Evolutionary conservation across 2,888 invertebrate genomes (phyloP).

Genomic region (Disparrhopalites patrizii): DNA sequence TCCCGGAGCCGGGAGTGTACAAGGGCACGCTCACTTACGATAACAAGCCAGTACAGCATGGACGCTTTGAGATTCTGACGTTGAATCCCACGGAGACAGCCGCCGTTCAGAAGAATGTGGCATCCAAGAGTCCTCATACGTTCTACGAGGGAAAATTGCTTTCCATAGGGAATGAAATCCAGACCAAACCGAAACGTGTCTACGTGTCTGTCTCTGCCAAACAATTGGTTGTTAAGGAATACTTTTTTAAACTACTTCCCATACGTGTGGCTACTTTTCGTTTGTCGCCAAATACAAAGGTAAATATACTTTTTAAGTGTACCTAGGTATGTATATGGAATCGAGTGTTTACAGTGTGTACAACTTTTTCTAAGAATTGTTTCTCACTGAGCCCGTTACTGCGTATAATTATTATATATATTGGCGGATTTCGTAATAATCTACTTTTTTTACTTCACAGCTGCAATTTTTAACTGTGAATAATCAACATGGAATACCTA

Average conservation of each 20-base stretch:
- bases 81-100: conserved; percentile 63
- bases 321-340: too few species aligned
- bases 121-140: conserved; percentile 76
- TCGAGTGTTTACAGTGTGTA: not conserved
- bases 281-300: conserved; percentile 90
- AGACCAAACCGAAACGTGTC: conserved; percentile 77
- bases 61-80: conserved; percentile 46
- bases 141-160: conserved; percentile 80
- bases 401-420: not conserved
- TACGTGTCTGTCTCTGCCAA: conserved; percentile 86
- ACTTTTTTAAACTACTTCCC: conserved; percentile 86
- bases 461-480: conserved; percentile 64
- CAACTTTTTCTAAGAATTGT: not conserved
- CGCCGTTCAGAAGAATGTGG: conserved; percentile 79
- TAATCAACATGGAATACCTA: conserved; percentile 58
- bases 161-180: conserved; percentile 60
- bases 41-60: conserved; percentile 46
- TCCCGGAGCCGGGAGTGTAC: conserved; percentile 45
- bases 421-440: too few species aligned
- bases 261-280: conserved; percentile 86
- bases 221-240: conserved; percentile 88
- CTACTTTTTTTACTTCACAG: conserved; percentile 55
- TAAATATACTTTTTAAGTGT: too few species aligned
- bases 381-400: too few species aligned
- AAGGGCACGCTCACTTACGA: conserved; percentile 44